These are phyloP conservation scores for Schrankia costaestrigalis DNA, from an alignment of 2,888 invertebrate species.

Conservation along the genomic window DNA sequence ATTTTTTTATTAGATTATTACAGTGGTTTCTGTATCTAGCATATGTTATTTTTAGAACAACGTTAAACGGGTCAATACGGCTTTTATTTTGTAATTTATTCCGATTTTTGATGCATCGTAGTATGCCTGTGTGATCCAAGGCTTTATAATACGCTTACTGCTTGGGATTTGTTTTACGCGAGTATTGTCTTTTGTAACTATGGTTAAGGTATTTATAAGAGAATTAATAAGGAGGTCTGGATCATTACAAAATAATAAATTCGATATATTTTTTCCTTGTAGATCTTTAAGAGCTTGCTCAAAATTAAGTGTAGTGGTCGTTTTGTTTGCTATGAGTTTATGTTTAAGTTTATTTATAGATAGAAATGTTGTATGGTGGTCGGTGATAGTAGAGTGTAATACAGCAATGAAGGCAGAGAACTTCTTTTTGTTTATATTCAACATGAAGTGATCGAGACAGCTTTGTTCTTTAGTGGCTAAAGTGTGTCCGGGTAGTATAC, in stretches of 20 bases:
- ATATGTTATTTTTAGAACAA: neutral
- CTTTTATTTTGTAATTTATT: neutral
- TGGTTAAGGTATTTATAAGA: neutral
- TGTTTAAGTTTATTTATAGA: neutral
- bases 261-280: neutral
- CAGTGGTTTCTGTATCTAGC: constrained; percentile 1
- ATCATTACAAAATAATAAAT: neutral
- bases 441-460: neutral
- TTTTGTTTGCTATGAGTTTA: neutral
- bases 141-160: neutral
- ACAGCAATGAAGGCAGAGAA: neutral
- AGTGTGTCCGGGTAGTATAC: neutral
- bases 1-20: neutral
- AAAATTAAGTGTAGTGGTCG: neutral
- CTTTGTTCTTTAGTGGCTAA: neutral
- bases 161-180: neutral
- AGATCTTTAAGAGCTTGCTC: neutral
- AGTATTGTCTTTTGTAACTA: neutral
- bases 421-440: neutral
- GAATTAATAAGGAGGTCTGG: neutral
- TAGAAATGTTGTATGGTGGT: neutral
- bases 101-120: too few relatives aligned
- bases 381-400: neutral
- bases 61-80: neutral
- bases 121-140: too few relatives aligned